A percentile compares a stretch with the other conserved stretches of the same genome.
Conservation (phyloP, 1,140 invertebrate genomes). For the Drosophila dunni region DNA sequence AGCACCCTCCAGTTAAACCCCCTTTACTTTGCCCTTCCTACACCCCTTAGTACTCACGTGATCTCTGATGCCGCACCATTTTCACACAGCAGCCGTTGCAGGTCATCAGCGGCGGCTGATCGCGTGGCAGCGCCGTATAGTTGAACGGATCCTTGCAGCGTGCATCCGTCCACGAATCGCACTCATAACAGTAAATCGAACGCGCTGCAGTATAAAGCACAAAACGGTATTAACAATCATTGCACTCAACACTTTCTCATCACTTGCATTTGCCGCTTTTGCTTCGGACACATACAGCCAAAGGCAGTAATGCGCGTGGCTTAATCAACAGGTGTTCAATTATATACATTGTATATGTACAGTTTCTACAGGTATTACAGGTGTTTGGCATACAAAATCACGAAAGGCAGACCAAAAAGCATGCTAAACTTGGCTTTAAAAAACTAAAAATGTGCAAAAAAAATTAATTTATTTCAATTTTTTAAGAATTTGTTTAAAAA, state of each 20-base stretch:
- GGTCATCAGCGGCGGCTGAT: slow-evolving; percentile 92
- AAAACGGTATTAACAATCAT: slow-evolving; percentile 16
- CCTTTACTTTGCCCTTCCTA: neutral
- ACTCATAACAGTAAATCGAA: slow-evolving; percentile 96
- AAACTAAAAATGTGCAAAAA: neutral
- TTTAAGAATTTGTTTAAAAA: neutral
- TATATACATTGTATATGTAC: neutral
- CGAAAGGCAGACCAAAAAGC: slow-evolving; percentile 38
- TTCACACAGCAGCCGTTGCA: slow-evolving; percentile 98
- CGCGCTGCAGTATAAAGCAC: slow-evolving; percentile 87
- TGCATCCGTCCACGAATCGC: slow-evolving; percentile 94
- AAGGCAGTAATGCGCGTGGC: slow-evolving; percentile 15
- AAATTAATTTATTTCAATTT: neutral
- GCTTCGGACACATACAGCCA: slow-evolving; percentile 12
- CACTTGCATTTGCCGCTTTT: slow-evolving; percentile 8
- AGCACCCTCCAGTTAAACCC: too few relatives aligned
- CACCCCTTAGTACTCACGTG: slow-evolving; percentile 88
- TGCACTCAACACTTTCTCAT: neutral
- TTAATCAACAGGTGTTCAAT: neutral
- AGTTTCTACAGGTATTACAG: slow-evolving; percentile 2
- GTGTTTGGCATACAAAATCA: slow-evolving; percentile 7
- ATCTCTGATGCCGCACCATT: slow-evolving; percentile 95
- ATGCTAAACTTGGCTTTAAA: neutral
- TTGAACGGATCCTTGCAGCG: slow-evolving; percentile 97
- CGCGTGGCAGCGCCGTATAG: slow-evolving; percentile 92